Evolutionary conservation across 1,140 invertebrate genomes (phyloP).

Genomic region (Pseudomyrmex dendroicus): DNA sequence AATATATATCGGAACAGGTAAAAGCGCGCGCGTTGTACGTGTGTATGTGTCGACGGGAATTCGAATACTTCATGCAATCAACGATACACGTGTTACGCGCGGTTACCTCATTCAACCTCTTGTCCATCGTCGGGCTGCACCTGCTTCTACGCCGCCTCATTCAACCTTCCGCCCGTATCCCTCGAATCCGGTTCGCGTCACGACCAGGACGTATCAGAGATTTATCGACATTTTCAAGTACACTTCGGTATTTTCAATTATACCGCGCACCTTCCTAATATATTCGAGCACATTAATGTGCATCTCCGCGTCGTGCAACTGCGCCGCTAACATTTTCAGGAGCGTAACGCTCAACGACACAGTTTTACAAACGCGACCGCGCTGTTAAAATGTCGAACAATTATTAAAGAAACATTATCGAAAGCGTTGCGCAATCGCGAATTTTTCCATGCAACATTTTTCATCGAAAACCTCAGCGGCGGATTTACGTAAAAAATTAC

Average conservation of each 20-base stretch:
- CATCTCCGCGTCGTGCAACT: background rate
- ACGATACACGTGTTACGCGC: constrained; percentile 68
- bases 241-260: constrained; percentile 70
- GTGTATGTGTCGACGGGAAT: background rate
- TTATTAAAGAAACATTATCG: background rate
- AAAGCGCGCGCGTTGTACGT: background rate
- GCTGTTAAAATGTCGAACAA: background rate
- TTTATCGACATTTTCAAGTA: constrained; percentile 72
- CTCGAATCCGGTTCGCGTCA: constrained; percentile 37
- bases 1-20: background rate
- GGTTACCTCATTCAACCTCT: constrained; percentile 61
- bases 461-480: background rate
- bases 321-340: constrained; percentile 15
- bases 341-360: background rate
- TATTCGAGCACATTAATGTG: constrained; percentile 4
- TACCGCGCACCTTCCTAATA: constrained; percentile 14
- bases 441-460: background rate
- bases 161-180: constrained; percentile 31
- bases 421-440: background rate
- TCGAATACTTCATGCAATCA: constrained; percentile 64
- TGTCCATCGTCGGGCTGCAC: constrained; percentile 22
- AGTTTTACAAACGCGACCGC: background rate
- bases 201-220: constrained; percentile 40
- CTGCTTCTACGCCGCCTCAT: constrained; percentile 28
- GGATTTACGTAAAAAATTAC: constrained; percentile 20